phyloP scores from a whole-genome alignment of 1,140 invertebrate genomes.

The Antheraea pernyi region DNA sequence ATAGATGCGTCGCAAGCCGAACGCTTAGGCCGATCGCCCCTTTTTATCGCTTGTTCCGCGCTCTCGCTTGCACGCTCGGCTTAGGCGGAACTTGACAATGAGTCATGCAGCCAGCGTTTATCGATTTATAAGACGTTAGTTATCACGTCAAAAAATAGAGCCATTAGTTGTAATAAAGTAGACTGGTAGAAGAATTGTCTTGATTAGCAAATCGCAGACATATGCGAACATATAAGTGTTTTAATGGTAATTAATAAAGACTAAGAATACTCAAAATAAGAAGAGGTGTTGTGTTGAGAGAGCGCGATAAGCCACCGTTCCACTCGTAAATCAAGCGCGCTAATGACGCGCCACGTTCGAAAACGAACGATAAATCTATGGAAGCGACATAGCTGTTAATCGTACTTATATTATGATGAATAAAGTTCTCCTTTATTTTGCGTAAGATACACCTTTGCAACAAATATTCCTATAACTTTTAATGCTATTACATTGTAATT shows the following conservation, averaged over 20 bases:
- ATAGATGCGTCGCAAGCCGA: too few species aligned
- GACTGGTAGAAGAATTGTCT: neutral
- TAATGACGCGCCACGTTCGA: slow-evolving; percentile 26
- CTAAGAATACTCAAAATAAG: too few species aligned
- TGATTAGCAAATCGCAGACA: neutral
- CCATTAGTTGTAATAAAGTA: too few species aligned
- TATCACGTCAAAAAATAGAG: too few species aligned
- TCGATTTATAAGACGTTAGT: too few species aligned
- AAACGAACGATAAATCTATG: neutral
- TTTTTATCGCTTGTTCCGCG: too few species aligned
- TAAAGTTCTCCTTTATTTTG: neutral
- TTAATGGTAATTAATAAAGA: slow-evolving; percentile 33
- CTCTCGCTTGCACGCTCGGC: too few species aligned
- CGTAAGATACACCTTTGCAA: neutral
- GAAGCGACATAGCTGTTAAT: slow-evolving; percentile 1
- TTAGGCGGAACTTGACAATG: too few species aligned
- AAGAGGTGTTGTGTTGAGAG: slow-evolving; percentile 18
- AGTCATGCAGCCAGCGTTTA: too few species aligned
- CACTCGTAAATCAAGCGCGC: slow-evolving; percentile 34
- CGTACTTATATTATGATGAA: neutral
- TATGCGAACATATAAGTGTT: neutral
- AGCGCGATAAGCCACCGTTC: slow-evolving; percentile 30
- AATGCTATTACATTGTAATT: neutral
- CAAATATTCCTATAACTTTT: neutral
- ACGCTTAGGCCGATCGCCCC: too few species aligned